A percentile compares a stretch with the other conserved stretches of the same genome.
These are phyloP conservation scores for Rhynchomys soricoides DNA, from an alignment of 2,113 vertebrate genomes.

Conservation along the genomic window DNA sequence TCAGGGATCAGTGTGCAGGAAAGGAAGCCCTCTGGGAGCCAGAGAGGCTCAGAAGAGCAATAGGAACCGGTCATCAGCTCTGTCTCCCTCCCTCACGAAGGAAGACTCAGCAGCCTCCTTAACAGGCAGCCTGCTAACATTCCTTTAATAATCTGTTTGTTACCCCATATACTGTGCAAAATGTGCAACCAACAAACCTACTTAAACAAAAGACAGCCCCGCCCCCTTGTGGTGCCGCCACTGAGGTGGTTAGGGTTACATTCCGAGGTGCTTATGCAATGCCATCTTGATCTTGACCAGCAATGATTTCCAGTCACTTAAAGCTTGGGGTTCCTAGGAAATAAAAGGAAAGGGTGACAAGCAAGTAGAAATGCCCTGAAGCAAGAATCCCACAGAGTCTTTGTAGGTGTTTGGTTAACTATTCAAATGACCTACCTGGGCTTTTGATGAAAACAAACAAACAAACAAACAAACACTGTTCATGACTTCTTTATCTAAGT, in stretches of 20 bases:
- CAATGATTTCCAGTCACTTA: neutral
- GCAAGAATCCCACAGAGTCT: neutral
- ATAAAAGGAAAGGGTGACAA: neutral
- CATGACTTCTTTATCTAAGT: neutral
- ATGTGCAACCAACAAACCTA: neutral
- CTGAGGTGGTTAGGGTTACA: neutral
- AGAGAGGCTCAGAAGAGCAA: neutral
- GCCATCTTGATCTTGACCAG: neutral
- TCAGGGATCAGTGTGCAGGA: neutral
- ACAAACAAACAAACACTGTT: neutral
- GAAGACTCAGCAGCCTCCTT: neutral
- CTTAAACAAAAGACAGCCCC: neutral
- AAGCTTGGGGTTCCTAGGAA: neutral
- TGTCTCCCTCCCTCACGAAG: neutral
- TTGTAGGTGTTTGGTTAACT: neutral
- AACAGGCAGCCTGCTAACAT: neutral
- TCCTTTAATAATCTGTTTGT: neutral
- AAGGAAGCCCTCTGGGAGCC: slow-evolving; percentile 10
- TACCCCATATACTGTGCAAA: neutral
- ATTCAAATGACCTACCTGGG: neutral
- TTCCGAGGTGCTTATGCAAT: neutral
- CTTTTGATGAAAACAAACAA: neutral
- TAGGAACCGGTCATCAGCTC: neutral
- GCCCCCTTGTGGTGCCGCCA: neutral
- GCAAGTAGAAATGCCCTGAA: neutral